phyloP scores from a whole-genome alignment of 2,888 invertebrate genomes.

The Thymelicus acteon region DNA sequence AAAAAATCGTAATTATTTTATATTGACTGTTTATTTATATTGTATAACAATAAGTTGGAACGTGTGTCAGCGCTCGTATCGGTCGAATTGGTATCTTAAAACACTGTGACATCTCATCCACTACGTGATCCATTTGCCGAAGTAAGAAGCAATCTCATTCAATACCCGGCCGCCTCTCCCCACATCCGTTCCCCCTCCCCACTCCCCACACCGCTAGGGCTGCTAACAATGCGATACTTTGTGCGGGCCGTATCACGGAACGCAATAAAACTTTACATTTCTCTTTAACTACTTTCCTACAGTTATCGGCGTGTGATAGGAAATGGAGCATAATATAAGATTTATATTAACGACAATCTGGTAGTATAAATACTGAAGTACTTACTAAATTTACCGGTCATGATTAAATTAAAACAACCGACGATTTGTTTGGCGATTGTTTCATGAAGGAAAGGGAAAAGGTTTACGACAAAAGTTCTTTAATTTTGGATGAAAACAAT shows the following conservation, averaged over 20 bases:
- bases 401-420: not conserved
- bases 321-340: conserved; percentile 61
- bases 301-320: conserved; percentile 70
- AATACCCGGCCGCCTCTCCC: conserved; percentile 73
- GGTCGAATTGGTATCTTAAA: conserved; percentile 84
- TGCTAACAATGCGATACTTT: conserved; percentile 79
- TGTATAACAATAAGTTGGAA: conserved; percentile 33
- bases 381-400: not conserved
- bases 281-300: conserved; percentile 78
- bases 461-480: not conserved
- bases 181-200: conserved; percentile 51
- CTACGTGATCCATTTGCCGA: conserved; percentile 86
- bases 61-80: conserved; percentile 53
- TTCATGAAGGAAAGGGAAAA: conserved; percentile 3
- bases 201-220: conserved; percentile 55
- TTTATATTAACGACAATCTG: conserved; percentile 19
- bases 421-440: not conserved
- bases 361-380: not conserved
- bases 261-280: conserved; percentile 81
- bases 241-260: conserved; percentile 73
- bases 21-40: conserved; percentile 10
- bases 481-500: conserved; percentile 36
- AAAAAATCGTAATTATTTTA: conserved; percentile 1
- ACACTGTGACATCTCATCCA: conserved; percentile 86
- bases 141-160: conserved; percentile 86